Percentiles rank a stretch among this genome's conserved stretches.
Evolutionary conservation across 2,888 invertebrate species (phyloP).

Genomic region (Melieria crassipennis): DNA sequence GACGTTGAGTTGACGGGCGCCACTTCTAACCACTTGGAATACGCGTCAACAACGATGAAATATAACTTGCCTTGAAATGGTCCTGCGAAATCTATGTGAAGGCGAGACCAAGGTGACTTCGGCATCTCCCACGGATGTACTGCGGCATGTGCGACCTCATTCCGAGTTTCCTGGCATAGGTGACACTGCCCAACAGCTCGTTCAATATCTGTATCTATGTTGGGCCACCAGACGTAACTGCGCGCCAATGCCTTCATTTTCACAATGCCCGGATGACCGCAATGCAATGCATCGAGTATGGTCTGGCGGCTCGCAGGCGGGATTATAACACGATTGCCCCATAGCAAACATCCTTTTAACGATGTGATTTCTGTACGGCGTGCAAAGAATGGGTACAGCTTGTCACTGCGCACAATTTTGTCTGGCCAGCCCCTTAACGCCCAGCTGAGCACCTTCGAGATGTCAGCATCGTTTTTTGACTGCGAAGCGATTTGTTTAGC

Average conservation of each 20-base stretch:
- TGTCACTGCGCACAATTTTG: constrained; percentile 17
- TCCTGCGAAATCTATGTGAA: constrained; percentile 34
- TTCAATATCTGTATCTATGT: constrained; percentile 25
- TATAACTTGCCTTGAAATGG: constrained; percentile 26
- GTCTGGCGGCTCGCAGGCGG: not conserved
- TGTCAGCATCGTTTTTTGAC: constrained; percentile 23
- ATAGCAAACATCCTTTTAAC: constrained; percentile 37
- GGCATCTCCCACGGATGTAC: constrained; percentile 27
- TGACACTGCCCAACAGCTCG: constrained; percentile 25
- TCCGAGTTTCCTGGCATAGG: constrained; percentile 32
- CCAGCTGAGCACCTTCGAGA: constrained; percentile 36
- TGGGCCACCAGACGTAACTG: constrained; percentile 13
- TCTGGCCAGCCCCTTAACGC: constrained; percentile 40
- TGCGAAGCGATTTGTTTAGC: constrained; percentile 24
- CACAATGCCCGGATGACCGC: constrained; percentile 14
- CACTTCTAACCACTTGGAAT: constrained; percentile 38
- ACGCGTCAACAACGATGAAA: constrained; percentile 34
- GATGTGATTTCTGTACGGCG: constrained; percentile 11
- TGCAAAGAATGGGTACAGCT: constrained; percentile 17
- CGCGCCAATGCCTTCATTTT: constrained; percentile 9
- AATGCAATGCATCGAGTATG: constrained; percentile 1
- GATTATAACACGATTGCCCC: constrained; percentile 37
- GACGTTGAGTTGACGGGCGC: constrained; percentile 35
- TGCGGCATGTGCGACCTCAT: constrained; percentile 25
- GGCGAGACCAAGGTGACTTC: constrained; percentile 26